Evolutionary conservation across 2,888 invertebrate species (phyloP), one percentile per base, ranked within the genome.

Genomic region (Hipparchia sbordonii): DNA sequence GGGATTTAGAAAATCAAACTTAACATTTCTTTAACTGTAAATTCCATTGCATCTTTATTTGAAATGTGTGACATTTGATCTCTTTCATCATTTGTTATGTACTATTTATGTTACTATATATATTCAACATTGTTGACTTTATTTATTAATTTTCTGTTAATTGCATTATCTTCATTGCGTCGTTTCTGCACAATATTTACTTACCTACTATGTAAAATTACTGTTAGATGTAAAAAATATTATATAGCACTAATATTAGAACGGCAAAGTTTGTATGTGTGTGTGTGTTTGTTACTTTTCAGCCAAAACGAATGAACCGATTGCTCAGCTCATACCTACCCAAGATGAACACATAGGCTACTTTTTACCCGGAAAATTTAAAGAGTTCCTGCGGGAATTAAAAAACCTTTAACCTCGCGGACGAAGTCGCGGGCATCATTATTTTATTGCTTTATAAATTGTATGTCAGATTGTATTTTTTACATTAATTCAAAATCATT

Each of bases 111-210:
- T 4, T 69, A 73, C 67, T 52, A 39, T 5, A 39, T 39, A 39
- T 46, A 33, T 62, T 5, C 59, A 45, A 74, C 74, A 69, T 70
- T 71, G 74, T 74, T 69, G 72, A 67, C 72, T 56, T 57, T 57
- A 85, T 84, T 72, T 65, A 39, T 54, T 33, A 10, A 56, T 54
- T 59, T n/a, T 60, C 13, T 51, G 6, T 48, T 48, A 6, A 48
- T 48, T 48, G 48, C 48, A 48, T 48, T 10, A 46, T 56, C n/a
- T 56, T 60, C 46, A 66, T 66, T 71, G 56, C 45, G 51, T 66
- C n/a, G 13, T 61, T 56, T 60, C 4, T 39, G 33, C 59, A 23
- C 23, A 33, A 5, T 23, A 23, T 33, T 10, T 59, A 39, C 10
- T 4, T 23, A 23, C 10, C 4, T 59, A 59, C 10, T 23, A 59